These are phyloP conservation scores for Lateolabrax maculatus DNA, from an alignment of 2,797 vertebrate species.

Conservation along the genomic window DNA sequence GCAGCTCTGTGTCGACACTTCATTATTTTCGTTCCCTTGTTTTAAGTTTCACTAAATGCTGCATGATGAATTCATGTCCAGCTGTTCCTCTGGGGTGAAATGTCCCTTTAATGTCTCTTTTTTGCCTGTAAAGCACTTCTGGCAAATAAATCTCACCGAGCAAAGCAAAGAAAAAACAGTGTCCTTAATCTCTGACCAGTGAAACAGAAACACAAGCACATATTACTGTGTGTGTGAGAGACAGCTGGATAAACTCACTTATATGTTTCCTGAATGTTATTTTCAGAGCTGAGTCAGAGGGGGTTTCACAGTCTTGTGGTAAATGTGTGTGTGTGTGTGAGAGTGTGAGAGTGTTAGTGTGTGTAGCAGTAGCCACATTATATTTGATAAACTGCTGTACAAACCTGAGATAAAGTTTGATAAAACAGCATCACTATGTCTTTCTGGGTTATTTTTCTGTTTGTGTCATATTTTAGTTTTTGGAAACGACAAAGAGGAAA, in stretches of 20 bases:
- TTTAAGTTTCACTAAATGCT: background rate
- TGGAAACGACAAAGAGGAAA: too few relatives aligned
- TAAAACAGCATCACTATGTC: background rate
- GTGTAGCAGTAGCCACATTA: too few relatives aligned
- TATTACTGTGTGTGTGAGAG: slow-evolving; percentile 2
- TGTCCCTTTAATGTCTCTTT: background rate
- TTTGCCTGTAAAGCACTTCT: background rate
- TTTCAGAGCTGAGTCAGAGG: slow-evolving; percentile 45
- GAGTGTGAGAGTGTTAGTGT: slow-evolving; percentile 2
- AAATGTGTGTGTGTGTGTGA: background rate
- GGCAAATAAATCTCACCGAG: background rate
- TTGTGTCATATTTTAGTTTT: too few relatives aligned
- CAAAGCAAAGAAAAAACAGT: background rate
- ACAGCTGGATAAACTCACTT: slow-evolving; percentile 39
- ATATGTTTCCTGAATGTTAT: slow-evolving; percentile 47
- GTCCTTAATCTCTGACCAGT: slow-evolving; percentile 6
- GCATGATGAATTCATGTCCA: background rate
- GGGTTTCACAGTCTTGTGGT: slow-evolving; percentile 24
- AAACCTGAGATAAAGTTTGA: background rate
- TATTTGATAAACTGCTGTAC: background rate
- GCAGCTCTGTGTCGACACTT: too few relatives aligned
- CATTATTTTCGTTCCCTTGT: too few relatives aligned
- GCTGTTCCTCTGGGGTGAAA: background rate
- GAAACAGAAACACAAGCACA: background rate
- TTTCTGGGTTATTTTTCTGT: background rate